Evolutionary conservation across 2,113 vertebrate genomes (phyloP).

Genomic region (Muntiacus muntjak): DNA sequence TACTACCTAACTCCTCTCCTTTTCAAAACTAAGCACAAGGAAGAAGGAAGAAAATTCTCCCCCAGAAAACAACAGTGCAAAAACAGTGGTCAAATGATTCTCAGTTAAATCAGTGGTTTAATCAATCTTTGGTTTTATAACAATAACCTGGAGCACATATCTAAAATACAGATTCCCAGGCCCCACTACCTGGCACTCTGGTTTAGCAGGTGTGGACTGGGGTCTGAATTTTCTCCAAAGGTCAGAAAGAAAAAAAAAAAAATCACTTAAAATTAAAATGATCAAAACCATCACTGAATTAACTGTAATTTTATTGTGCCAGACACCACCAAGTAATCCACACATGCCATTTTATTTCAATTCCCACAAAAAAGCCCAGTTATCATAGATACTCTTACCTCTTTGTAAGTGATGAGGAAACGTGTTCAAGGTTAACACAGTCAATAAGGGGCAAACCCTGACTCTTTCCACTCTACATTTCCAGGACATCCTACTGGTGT

Average conservation of each 20-base stretch:
- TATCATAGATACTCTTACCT: background rate
- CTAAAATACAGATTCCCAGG: background rate
- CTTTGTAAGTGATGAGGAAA: conserved; percentile 3
- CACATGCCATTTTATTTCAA: background rate
- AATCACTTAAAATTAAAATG: background rate
- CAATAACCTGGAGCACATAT: background rate
- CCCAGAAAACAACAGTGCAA: background rate
- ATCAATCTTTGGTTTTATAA: background rate
- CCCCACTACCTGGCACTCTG: background rate
- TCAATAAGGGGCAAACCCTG: background rate
- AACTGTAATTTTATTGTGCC: background rate
- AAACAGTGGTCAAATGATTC: background rate
- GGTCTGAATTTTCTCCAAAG: background rate
- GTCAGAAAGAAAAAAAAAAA: background rate
- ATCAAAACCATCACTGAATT: background rate
- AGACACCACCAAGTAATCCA: background rate
- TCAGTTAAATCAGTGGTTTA: background rate
- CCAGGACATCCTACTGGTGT: background rate
- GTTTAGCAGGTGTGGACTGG: background rate
- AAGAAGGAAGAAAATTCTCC: background rate
- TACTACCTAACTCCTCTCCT: background rate
- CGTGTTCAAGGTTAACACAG: background rate
- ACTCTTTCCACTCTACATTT: background rate
- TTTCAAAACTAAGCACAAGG: background rate
- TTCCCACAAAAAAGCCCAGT: background rate